These are phyloP conservation scores for Ammodytes dubius DNA, from an alignment of 2,113 vertebrate species.

Conservation along the genomic window DNA sequence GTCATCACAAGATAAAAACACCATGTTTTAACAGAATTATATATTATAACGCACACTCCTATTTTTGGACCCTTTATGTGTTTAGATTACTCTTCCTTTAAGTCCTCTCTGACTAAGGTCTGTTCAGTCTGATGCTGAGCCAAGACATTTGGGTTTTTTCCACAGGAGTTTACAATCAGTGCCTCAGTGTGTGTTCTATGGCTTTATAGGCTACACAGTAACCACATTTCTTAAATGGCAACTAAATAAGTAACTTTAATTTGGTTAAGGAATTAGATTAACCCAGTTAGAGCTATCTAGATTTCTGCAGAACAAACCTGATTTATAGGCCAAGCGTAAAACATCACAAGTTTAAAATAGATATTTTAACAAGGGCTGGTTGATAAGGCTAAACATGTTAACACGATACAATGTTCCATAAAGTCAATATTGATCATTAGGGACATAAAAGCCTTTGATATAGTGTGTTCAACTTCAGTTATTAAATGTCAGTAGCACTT, in stretches of 20 bases:
- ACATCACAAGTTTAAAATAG: neutral
- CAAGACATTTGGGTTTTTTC: neutral
- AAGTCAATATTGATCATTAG: no score
- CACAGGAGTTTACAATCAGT: neutral
- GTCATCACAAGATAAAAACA: constrained; percentile 64
- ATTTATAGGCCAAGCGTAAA: neutral
- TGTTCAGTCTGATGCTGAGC: neutral
- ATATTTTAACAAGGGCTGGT: neutral
- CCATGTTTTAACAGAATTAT: constrained; percentile 47
- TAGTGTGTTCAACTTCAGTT: no score
- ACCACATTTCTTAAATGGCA: neutral
- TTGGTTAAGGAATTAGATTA: constrained; percentile 19
- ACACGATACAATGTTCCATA: no score
- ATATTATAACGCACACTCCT: constrained; percentile 62
- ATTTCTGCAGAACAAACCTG: neutral
- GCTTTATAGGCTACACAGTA: neutral
- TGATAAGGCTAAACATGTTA: no score
- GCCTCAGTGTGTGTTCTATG: neutral
- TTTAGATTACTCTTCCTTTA: constrained; percentile 52
- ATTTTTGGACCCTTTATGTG: constrained; percentile 48
- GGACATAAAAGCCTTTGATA: no score
- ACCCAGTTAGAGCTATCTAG: neutral
- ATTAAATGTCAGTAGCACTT: no score
- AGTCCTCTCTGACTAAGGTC: constrained; percentile 16
- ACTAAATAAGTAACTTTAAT: constrained; percentile 5